Base-by-base conservation (phyloP, 2,888 invertebrate genomes). In the Noctua fimbriata region DNA sequence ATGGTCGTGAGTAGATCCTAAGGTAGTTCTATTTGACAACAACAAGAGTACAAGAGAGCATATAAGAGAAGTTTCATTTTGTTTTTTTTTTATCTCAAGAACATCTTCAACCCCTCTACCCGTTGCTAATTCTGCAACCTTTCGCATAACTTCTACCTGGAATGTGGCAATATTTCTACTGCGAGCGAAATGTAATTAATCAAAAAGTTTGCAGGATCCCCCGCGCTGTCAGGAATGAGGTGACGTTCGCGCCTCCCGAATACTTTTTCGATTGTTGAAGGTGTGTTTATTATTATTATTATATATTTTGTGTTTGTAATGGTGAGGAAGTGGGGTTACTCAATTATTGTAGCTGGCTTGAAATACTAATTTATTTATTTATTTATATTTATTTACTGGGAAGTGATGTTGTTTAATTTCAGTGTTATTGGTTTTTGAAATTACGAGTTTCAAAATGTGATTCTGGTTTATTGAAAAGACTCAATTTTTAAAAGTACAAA, bases 131-230 rank as follows among this genome's bases (percentile, higher is more conserved):
- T 92, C 94, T 93, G 85, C 73, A 82, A 77, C 75, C 87, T 75
- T 89, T 91, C 90, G 92, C 92, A 93, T 93, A 94, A 95, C 94
- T 93, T 94, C 93, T 93, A 94, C 94, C 93, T 93, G 95, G 94
- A 94, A 94, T 93, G 94, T 91, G 93, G 93, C 94, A 93, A 94
- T 95, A 95, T 94, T 95, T 95, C 95, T 93, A 92, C 93, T 92
- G 92, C 92, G 92, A 93, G 94, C 93, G 92, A 95, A 95, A 95
- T 94, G 96, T 96, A 96, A 96, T 96, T 96, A 96, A 96, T 96
- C 96, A 96, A 96, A 96, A 96, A 96, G 93, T 96, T 96, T 94
- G 90, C 91, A 91, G 92, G 91, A 92, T 90, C 63, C 91, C 90
- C 85, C 90, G 55, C 80, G 78, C 89, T 88, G 91, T 91, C 91